Evolutionary conservation across 2,113 vertebrate species (phyloP).

Genomic region (Loxodonta africana): DNA sequence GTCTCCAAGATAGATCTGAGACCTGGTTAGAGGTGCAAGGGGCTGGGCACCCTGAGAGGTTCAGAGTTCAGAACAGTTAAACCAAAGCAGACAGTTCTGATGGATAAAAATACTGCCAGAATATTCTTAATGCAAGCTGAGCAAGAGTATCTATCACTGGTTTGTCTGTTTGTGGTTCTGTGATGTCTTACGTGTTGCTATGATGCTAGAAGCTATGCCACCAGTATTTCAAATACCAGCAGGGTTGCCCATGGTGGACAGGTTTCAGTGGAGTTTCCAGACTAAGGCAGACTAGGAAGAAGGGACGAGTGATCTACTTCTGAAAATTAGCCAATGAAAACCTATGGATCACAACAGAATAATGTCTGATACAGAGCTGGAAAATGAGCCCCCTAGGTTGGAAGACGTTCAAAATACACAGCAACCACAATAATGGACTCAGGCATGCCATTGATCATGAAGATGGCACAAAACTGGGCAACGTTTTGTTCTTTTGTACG

Average conservation of each 20-base stretch:
- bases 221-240: background rate
- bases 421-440: background rate
- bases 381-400: background rate
- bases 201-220: background rate
- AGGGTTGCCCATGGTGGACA: background rate
- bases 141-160: background rate
- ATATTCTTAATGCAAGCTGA: conserved; percentile 30
- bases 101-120: conserved; percentile 22
- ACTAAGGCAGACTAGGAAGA: background rate
- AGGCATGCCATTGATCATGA: background rate
- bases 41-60: background rate
- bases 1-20: conserved; percentile 35
- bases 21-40: background rate
- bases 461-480: background rate
- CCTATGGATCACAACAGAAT: background rate
- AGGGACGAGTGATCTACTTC: background rate
- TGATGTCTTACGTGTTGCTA: background rate
- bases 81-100: conserved; percentile 21
- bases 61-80: conserved; percentile 66
- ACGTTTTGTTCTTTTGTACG: background rate
- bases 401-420: background rate
- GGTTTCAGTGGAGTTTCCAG: background rate
- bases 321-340: background rate
- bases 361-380: background rate
- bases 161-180: background rate